A percentile compares a stretch with the other conserved stretches of the same genome.
These are phyloP conservation scores for Gymnocypris eckloni DNA, from an alignment of 2,797 vertebrate genomes.

Conservation along the genomic window DNA sequence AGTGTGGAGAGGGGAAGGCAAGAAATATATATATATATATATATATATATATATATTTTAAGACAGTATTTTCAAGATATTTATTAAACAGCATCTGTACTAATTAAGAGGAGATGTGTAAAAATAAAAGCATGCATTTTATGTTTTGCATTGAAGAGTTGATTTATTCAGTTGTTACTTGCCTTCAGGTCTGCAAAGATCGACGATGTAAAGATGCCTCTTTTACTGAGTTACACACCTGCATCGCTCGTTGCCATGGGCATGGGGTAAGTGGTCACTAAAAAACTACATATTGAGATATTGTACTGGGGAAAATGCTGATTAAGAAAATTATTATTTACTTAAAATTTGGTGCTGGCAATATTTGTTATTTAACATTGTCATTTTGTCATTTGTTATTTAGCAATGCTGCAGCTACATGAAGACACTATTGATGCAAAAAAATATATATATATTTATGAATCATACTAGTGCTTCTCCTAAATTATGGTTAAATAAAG, in stretches of 20 bases:
- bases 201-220: conserved; percentile 88
- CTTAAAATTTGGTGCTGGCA: neutral
- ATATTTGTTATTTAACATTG: neutral
- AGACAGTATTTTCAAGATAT: neutral
- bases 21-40: conserved; percentile 44
- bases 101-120: neutral
- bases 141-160: neutral
- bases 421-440: neutral
- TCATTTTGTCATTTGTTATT: neutral
- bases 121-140: neutral
- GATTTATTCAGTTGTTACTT: neutral
- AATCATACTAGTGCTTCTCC: neutral
- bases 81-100: neutral
- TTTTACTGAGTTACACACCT: conserved; percentile 84
- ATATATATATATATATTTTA: too few relatives aligned
- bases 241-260: conserved; percentile 82
- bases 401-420: neutral
- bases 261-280: conserved; percentile 80
- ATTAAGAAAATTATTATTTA: neutral
- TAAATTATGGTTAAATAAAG: conserved; percentile 10
- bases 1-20: conserved; percentile 90
- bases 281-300: neutral
- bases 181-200: conserved; percentile 89
- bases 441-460: neutral
- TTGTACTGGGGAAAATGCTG: neutral